Conservation (phyloP, 1,140 invertebrate species). For the Drosophila varians region DNA sequence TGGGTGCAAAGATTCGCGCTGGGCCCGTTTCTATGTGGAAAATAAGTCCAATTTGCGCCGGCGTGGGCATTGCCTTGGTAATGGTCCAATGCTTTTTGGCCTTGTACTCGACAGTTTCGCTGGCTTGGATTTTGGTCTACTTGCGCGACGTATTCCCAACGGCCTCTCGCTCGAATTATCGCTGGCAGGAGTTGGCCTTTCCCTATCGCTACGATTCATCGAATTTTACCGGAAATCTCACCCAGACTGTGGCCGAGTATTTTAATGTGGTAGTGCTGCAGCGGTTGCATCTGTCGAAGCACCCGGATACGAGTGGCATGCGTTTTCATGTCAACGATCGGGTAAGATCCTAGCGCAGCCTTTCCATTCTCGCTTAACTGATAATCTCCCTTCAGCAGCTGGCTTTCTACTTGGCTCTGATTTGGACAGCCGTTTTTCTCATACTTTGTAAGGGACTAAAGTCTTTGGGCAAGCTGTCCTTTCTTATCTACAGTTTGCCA, state of each 20-base stretch:
- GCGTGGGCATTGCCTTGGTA: slow-evolving; percentile 92
- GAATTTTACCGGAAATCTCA: slow-evolving; percentile 86
- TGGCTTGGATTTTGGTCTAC: slow-evolving; percentile 96
- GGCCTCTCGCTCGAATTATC: slow-evolving; percentile 89
- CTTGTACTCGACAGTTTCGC: slow-evolving; percentile 93
- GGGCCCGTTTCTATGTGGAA: slow-evolving; percentile 96
- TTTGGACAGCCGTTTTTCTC: slow-evolving; percentile 95
- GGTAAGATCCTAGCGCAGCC: slow-evolving; percentile 42
- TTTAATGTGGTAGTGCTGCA: slow-evolving; percentile 92
- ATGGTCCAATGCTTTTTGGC: slow-evolving; percentile 92
- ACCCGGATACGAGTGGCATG: slow-evolving; percentile 56
- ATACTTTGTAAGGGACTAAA: slow-evolving; percentile 94
- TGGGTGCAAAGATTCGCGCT: slow-evolving; percentile 93
- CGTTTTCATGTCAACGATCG: slow-evolving; percentile 80
- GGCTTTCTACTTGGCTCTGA: slow-evolving; percentile 93
- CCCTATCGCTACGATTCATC: slow-evolving; percentile 85
- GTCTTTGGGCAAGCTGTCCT: slow-evolving; percentile 91
- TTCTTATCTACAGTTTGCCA: slow-evolving; percentile 61
- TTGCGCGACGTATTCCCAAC: slow-evolving; percentile 94
- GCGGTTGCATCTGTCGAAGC: slow-evolving; percentile 86
- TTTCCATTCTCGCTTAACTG: slow-evolving; percentile 18
- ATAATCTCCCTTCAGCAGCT: slow-evolving; percentile 85
- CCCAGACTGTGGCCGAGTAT: slow-evolving; percentile 92
- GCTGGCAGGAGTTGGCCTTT: slow-evolving; percentile 91
- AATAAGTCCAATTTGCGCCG: slow-evolving; percentile 95